Evolutionary conservation across 2,113 vertebrate species (phyloP), one percentile per base, ranked within the genome.

Genomic region (Procavia capensis): DNA sequence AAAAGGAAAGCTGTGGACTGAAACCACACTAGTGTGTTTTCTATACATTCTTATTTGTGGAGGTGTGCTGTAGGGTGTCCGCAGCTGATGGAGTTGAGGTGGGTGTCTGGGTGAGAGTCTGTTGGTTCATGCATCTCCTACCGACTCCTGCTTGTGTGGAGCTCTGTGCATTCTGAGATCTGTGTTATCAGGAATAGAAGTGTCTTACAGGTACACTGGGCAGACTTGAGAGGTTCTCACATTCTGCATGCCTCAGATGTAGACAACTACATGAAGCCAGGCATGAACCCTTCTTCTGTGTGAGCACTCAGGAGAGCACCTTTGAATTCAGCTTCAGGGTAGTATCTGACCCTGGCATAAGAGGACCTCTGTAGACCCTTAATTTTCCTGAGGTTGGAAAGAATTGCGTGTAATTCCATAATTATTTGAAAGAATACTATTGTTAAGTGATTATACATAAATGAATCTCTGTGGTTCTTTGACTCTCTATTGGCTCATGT

Each of bases 261-360:
- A 43, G 63, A 66, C 27, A 47, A 25, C 25, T 16, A 5, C 63
- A 47, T 0, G 39, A 76, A 76, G 27, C 39, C 75, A 54, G 68
- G 85, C 64, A 54, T 11, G 88, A 85, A 68, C 54, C 9, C 59
- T 70, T 76, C 80, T 63, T 95, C 29, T 57, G 11, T 39, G 64
- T 27, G 61, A 93, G 68, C n/a, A 88, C 20, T 76, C 5, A 0
- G 47, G 54, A 75, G 10, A 70, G 75, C 80, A 8, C 10, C 85
- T 85, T 95, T 70, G 57, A 96, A 88, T 75, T 79, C 70, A 97
- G 68, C 88, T 39, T 85, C 88, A 41, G 13, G 50, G 75, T 61
- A 61, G 47, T 61, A 7, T 85, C 68, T 83, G 54, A 82, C 81
- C 27, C 74, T 89, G 61, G 47, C 43, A 41, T 9, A 41, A 25